Conservation (phyloP, 2,113 vertebrate genomes). For the Forbesichthys papilliferus region DNA sequence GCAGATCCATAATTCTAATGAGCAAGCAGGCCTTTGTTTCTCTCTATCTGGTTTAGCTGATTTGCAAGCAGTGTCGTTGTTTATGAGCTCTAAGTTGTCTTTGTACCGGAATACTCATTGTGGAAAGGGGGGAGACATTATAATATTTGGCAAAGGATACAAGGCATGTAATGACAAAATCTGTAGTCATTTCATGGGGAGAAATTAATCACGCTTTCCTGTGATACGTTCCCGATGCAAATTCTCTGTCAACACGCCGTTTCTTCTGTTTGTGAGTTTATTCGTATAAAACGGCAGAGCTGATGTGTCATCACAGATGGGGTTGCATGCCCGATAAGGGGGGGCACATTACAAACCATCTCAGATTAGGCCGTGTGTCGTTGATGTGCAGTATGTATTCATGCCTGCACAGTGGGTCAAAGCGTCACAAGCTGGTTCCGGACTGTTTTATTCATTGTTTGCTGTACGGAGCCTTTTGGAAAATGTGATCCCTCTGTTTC, state of each 20-base stretch:
- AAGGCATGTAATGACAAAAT: conserved; percentile 77
- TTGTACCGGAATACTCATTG: conserved; percentile 63
- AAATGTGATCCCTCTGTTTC: conserved; percentile 31
- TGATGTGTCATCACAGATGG: conserved; percentile 77
- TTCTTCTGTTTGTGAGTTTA: conserved; percentile 65
- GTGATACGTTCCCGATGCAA: conserved; percentile 70
- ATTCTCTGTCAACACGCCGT: conserved; percentile 60
- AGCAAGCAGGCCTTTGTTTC: conserved; percentile 76
- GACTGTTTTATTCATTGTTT: conserved; percentile 65
- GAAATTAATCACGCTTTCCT: conserved; percentile 71
- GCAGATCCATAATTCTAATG: conserved; percentile 73
- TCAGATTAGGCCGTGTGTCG: conserved; percentile 62
- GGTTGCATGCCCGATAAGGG: conserved; percentile 60
- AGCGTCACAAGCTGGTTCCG: conserved; percentile 52
- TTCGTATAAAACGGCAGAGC: conserved; percentile 69
- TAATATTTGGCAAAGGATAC: conserved; percentile 75
- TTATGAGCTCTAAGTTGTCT: conserved; percentile 69
- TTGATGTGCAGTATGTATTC: conserved; percentile 74
- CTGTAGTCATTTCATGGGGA: conserved; percentile 77
- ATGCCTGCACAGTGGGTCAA: conserved; percentile 61
- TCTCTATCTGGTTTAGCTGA: conserved; percentile 60
- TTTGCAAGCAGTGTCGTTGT: conserved; percentile 64
- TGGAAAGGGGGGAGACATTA: conserved; percentile 57
- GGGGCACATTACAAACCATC: conserved; percentile 64
- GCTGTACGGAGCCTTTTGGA: conserved; percentile 13